Evolutionary conservation across 2,113 vertebrate genomes (phyloP).

Genomic region (Ophthalmolycus amberensis): DNA sequence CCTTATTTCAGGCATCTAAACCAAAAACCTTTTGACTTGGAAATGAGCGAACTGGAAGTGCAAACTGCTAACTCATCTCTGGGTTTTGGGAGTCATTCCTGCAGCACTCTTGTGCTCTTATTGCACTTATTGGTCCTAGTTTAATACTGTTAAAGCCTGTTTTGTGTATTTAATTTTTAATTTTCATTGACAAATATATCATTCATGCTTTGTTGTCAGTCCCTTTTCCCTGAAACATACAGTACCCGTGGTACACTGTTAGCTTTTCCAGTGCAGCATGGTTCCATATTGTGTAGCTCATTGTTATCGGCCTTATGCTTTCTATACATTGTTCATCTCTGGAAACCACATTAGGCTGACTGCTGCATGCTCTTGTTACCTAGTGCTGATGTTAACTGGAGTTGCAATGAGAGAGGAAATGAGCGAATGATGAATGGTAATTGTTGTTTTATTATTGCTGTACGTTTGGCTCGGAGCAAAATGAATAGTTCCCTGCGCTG

Average conservation of each 20-base stretch:
- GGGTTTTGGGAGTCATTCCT: neutral
- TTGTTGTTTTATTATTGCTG: constrained; percentile 73
- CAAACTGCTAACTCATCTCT: neutral
- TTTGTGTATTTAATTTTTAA: constrained; percentile 31
- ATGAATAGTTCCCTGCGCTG: constrained; percentile 33
- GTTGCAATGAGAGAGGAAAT: constrained; percentile 68
- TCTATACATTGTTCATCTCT: constrained; percentile 55
- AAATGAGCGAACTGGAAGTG: neutral
- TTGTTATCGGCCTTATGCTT: constrained; percentile 14
- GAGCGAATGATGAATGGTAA: constrained; percentile 70
- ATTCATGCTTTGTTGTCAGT: constrained; percentile 14
- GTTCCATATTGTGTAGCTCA: constrained; percentile 31
- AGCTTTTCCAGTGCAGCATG: constrained; percentile 28
- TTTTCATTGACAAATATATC: neutral
- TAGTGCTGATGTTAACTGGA: constrained; percentile 67
- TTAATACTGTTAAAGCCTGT: neutral
- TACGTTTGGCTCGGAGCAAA: constrained; percentile 62
- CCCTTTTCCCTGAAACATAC: constrained; percentile 9
- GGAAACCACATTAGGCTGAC: constrained; percentile 60
- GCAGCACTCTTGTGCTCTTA: neutral
- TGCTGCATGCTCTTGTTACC: constrained; percentile 64
- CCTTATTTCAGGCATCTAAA: neutral
- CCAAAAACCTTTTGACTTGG: neutral
- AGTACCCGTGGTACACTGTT: constrained; percentile 9
- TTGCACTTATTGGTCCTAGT: constrained; percentile 3